Conservation (phyloP, 2,113 vertebrate genomes). For the Apistogramma diplotaenia region DNA sequence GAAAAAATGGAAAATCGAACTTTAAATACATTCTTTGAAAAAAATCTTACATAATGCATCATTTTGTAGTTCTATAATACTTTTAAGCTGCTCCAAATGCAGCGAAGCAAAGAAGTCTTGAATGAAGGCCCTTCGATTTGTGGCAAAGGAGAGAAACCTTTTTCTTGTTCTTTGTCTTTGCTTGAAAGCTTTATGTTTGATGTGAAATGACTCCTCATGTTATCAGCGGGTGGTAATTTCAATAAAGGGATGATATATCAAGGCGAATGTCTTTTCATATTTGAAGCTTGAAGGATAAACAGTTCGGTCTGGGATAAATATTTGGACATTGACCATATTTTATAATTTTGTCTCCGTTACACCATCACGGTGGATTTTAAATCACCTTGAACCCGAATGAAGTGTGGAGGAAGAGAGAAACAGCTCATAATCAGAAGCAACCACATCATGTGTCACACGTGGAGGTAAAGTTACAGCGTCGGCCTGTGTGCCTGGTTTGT, state of each 20-base stretch:
- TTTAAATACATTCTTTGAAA: constrained; percentile 59
- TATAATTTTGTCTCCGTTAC: too few relatives aligned
- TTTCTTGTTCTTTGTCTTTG: constrained; percentile 63
- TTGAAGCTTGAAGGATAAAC: not conserved
- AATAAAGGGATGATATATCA: constrained; percentile 75
- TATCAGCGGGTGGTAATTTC: constrained; percentile 68
- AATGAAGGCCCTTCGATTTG: constrained; percentile 43
- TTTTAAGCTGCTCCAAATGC: constrained; percentile 60
- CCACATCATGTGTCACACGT: not conserved
- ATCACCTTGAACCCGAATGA: too few relatives aligned
- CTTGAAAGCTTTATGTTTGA: constrained; percentile 68
- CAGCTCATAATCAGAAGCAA: too few relatives aligned
- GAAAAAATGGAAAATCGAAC: constrained; percentile 32
- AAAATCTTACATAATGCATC: constrained; percentile 56
- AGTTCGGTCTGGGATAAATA: too few relatives aligned
- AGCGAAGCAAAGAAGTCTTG: constrained; percentile 37
- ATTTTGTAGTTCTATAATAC: constrained; percentile 67
- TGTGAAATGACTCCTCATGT: constrained; percentile 59
- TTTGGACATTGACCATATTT: too few relatives aligned
- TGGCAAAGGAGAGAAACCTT: constrained; percentile 52
- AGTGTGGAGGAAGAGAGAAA: not conserved
- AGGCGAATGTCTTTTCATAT: constrained; percentile 6
- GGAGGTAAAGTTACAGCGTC: not conserved
- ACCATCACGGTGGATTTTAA: too few relatives aligned
- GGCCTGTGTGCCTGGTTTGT: accelerated